Conservation (phyloP, 35 echinoderm and acorn worm species). For the Antedon bifida region DNA sequence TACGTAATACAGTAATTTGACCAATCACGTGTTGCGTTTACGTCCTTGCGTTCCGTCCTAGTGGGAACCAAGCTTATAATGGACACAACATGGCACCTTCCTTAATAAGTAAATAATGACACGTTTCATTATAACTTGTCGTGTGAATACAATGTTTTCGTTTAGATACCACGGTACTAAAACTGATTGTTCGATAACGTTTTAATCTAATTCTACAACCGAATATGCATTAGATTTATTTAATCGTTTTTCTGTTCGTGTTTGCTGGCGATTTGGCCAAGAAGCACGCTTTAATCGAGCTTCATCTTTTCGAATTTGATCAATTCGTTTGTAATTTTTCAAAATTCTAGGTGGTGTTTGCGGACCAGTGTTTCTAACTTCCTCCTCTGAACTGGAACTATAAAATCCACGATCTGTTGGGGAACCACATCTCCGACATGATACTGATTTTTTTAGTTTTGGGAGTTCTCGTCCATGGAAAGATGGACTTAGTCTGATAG, state of each 20-base stretch:
- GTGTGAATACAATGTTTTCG: too few relatives aligned
- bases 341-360: neutral
- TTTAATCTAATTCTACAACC: neutral
- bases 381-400: neutral
- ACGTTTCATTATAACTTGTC: too few relatives aligned
- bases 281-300: neutral
- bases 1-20: too few relatives aligned
- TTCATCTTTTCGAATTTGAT: neutral
- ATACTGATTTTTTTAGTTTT: neutral
- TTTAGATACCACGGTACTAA: too few relatives aligned
- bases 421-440: neutral
- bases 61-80: too few relatives aligned
- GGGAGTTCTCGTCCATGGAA: neutral
- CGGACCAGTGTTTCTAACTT: neutral
- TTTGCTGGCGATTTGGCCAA: neutral
- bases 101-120: too few relatives aligned
- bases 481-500: neutral
- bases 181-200: too few relatives aligned
- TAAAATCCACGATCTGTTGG: neutral
- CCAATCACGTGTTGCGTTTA: too few relatives aligned
- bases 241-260: neutral
- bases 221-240: neutral
- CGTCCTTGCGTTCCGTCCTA: too few relatives aligned
- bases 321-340: neutral
- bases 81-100: too few relatives aligned